Evolutionary conservation across 2,113 vertebrate species (phyloP).

Genomic region (Otocyon megalotis): DNA sequence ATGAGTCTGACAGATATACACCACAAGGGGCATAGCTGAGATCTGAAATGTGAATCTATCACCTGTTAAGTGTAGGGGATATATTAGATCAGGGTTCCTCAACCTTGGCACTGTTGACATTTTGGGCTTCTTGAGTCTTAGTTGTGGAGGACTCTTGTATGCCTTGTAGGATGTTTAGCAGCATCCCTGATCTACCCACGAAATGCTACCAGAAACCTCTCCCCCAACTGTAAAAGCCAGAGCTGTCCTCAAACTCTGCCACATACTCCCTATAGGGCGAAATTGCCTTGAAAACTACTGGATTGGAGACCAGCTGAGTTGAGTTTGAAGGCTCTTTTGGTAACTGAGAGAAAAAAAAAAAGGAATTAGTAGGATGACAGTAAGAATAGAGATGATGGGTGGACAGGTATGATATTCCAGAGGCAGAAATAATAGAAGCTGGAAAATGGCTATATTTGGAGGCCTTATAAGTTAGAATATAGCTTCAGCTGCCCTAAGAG

Average conservation of each 20-base stretch:
- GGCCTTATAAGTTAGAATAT: not conserved
- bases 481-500: not conserved
- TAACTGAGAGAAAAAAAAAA: not conserved
- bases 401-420: not conserved
- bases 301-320: not conserved
- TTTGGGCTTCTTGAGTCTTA: not conserved
- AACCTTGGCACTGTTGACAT: not conserved
- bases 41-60: not conserved
- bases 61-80: not conserved
- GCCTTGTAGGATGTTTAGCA: not conserved
- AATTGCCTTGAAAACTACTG: not conserved
- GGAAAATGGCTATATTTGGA: not conserved
- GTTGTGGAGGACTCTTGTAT: not conserved
- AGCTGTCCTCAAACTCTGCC: not conserved
- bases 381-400: not conserved
- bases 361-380: not conserved
- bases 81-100: not conserved
- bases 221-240: not conserved
- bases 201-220: not conserved
- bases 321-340: not conserved
- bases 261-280: not conserved
- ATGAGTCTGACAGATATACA: not conserved
- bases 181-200: not conserved
- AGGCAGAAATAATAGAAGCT: not conserved
- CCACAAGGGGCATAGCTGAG: not conserved